Conservation (phyloP, 2,113 vertebrate genomes). For the Tyrannus savana region DNA sequence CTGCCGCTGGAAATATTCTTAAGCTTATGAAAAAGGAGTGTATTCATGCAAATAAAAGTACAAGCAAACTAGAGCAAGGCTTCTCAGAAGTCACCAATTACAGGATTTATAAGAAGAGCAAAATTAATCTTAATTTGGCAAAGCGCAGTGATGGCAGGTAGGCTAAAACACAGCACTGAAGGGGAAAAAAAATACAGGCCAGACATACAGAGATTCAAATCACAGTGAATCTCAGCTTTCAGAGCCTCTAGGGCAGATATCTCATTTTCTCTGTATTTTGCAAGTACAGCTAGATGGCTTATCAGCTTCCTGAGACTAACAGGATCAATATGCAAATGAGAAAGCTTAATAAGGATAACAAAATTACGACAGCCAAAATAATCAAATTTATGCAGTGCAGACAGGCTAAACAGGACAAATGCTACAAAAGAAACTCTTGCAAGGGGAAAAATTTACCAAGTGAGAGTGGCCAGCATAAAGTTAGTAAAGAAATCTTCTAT, state of each 20-base stretch:
- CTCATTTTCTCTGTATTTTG: not conserved
- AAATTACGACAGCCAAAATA: conserved; percentile 25
- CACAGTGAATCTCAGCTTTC: not conserved
- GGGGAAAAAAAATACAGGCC: not conserved
- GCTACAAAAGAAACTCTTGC: not conserved
- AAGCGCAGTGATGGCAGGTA: not conserved
- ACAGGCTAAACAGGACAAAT: not conserved
- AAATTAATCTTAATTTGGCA: not conserved
- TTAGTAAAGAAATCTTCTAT: not conserved
- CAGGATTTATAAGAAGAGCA: not conserved
- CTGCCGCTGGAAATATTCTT: conserved; percentile 18
- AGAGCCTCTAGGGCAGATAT: not conserved
- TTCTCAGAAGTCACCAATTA: not conserved
- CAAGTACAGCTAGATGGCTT: not conserved
- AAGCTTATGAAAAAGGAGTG: not conserved
- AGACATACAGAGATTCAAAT: not conserved
- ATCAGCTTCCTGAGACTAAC: conserved; percentile 25
- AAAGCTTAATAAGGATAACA: conserved; percentile 8
- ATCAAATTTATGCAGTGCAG: not conserved
- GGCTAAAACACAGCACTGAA: not conserved
- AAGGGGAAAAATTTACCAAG: not conserved
- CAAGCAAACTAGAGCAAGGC: not conserved
- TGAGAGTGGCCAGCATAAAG: not conserved
- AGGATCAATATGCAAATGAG: conserved; percentile 13
- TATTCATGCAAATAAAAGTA: conserved; percentile 2